Conservation (phyloP, 2,797 vertebrate species). For the Protonibea diacanthus region DNA sequence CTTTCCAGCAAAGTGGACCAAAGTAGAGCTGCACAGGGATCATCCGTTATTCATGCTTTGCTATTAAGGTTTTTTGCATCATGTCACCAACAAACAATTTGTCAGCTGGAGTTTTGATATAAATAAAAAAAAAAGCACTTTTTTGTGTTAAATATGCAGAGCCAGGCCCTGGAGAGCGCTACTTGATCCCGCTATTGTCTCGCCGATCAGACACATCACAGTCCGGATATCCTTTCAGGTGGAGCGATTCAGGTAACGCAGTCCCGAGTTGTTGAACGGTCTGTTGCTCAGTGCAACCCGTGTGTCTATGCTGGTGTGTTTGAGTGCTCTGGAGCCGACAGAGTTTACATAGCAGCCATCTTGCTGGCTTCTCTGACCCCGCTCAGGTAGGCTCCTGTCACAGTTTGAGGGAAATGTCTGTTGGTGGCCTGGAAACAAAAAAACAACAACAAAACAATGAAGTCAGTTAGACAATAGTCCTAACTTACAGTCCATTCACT, state of each 20-base stretch:
- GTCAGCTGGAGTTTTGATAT: slow-evolving; percentile 33
- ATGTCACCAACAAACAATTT: not conserved
- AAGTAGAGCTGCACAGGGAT: slow-evolving; percentile 15
- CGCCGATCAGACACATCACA: slow-evolving; percentile 36
- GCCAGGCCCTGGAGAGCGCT: slow-evolving; percentile 2
- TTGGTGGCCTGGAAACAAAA: slow-evolving; percentile 91
- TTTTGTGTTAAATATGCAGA: slow-evolving; percentile 32
- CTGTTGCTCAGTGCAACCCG: slow-evolving; percentile 33
- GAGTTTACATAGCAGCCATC: slow-evolving; percentile 87
- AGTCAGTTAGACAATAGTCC: not conserved
- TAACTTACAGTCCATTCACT: no score
- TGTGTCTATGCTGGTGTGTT: slow-evolving; percentile 71
- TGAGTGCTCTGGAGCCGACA: slow-evolving; percentile 9
- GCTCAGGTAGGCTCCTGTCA: slow-evolving; percentile 97
- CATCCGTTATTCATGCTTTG: not conserved
- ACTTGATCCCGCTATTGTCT: slow-evolving; percentile 4
- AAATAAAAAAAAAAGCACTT: slow-evolving; percentile 54
- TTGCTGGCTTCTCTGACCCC: slow-evolving; percentile 98
- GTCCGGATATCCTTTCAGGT: slow-evolving; percentile 32
- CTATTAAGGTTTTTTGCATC: slow-evolving; percentile 25
- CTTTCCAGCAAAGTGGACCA: slow-evolving; percentile 15
- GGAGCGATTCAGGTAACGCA: slow-evolving; percentile 12
- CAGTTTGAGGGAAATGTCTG: slow-evolving; percentile 98
- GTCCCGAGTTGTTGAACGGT: slow-evolving; percentile 13
- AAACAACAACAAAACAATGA: not conserved